These are phyloP conservation scores for Phyto melanocephala DNA, from an alignment of 2,888 invertebrate species.

Conservation along the genomic window DNA sequence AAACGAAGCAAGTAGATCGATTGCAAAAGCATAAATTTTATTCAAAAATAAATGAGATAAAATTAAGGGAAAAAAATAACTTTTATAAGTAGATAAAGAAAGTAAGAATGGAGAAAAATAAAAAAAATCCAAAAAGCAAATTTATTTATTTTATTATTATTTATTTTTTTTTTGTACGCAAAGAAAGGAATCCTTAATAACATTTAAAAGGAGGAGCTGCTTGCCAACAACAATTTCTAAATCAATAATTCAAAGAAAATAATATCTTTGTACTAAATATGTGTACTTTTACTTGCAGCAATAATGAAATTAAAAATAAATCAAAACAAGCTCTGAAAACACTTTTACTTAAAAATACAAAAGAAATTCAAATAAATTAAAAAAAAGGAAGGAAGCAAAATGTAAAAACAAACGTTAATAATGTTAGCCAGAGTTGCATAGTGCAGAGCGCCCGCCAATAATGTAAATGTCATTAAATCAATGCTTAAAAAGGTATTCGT, in stretches of 20 bases:
- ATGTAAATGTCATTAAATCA: slow-evolving; percentile 77
- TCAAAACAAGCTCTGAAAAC: not conserved
- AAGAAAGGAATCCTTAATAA: slow-evolving; percentile 47
- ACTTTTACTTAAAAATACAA: slow-evolving; percentile 33
- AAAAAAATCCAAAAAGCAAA: slow-evolving; percentile 39
- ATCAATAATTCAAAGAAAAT: slow-evolving; percentile 33
- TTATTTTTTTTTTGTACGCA: slow-evolving; percentile 52
- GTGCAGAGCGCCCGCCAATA: slow-evolving; percentile 60
- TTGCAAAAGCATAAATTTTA: slow-evolving; percentile 73
- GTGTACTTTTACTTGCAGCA: not conserved
- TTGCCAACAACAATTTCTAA: not conserved
- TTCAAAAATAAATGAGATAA: slow-evolving; percentile 39
- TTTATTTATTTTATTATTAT: too few species aligned
- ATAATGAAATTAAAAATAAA: not conserved
- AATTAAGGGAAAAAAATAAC: slow-evolving; percentile 1
- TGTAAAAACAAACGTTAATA: not conserved
- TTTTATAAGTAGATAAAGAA: slow-evolving; percentile 66
- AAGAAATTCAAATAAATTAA: slow-evolving; percentile 16
- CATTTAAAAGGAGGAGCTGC: slow-evolving; percentile 37
- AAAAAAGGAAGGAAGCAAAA: too few species aligned
- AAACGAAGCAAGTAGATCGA: slow-evolving; percentile 56
- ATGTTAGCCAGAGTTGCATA: not conserved
- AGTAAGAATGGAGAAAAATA: slow-evolving; percentile 56
- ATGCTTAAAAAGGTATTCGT: slow-evolving; percentile 72
- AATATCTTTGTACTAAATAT: not conserved